Percentiles rank a stretch among this genome's conserved stretches.
Conservation (phyloP, 2,113 vertebrate genomes). For the Caretta caretta region DNA sequence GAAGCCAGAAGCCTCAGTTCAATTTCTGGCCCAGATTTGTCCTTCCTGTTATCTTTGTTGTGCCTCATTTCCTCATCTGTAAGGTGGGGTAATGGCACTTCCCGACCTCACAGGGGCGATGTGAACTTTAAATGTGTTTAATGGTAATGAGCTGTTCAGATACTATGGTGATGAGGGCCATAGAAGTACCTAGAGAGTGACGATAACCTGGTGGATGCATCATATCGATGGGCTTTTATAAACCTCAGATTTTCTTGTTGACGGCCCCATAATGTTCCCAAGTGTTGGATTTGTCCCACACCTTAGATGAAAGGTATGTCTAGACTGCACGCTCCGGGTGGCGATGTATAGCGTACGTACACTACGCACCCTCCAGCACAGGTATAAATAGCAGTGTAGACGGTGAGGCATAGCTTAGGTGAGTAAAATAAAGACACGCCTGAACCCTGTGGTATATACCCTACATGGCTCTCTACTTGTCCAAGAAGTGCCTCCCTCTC, state of each 20-base stretch:
- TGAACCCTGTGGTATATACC: neutral
- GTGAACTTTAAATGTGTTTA: neutral
- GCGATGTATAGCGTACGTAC: neutral
- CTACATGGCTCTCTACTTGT: neutral
- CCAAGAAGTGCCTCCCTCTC: neutral
- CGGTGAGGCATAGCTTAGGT: too few relatives aligned
- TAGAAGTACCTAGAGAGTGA: neutral
- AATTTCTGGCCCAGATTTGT: neutral
- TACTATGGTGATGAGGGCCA: neutral
- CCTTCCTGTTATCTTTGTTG: neutral
- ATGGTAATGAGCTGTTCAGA: neutral
- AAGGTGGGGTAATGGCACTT: neutral
- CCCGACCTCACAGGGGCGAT: neutral
- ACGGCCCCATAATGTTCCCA: neutral
- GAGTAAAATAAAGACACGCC: neutral
- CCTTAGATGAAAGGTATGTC: neutral
- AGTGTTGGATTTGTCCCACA: neutral
- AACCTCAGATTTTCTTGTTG: neutral
- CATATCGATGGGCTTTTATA: neutral
- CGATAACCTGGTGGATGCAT: neutral
- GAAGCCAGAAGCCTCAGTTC: neutral
- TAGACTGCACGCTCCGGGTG: neutral
- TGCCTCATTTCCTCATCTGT: rapidly evolving
- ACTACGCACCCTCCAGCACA: neutral
- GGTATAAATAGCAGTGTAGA: neutral